These are phyloP conservation scores for Rhinoraja longicauda DNA, from an alignment of 2,797 vertebrate species.

Conservation along the genomic window DNA sequence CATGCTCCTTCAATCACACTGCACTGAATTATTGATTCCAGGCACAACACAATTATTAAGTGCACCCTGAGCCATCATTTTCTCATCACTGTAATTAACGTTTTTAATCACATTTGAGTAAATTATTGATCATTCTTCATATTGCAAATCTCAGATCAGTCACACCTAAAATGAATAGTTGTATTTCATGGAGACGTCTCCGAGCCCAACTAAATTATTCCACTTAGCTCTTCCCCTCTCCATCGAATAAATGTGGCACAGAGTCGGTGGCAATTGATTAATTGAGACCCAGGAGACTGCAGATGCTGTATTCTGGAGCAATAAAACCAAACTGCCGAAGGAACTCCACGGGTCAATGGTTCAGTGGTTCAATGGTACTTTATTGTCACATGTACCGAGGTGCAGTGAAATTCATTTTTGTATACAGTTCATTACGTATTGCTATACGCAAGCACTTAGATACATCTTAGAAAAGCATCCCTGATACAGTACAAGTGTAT, in stretches of 20 bases:
- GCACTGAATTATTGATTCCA: slow-evolving; percentile 22
- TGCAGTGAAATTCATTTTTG: too few species aligned
- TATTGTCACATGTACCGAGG: too few species aligned
- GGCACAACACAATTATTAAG: not conserved
- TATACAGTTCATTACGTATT: too few species aligned
- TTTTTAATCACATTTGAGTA: not conserved
- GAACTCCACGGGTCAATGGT: too few species aligned
- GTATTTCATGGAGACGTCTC: not conserved
- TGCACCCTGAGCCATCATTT: not conserved
- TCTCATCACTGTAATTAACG: not conserved
- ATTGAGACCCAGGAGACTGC: not conserved
- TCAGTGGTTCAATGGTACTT: too few species aligned
- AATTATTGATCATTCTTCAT: not conserved
- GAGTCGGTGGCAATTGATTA: not conserved
- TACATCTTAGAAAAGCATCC: too few species aligned
- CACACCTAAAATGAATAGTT: not conserved
- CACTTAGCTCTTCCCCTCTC: not conserved
- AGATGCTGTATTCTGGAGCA: too few species aligned
- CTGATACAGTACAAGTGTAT: too few species aligned
- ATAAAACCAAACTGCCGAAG: too few species aligned
- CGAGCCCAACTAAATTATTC: not conserved
- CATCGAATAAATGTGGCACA: not conserved
- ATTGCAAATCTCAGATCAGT: slow-evolving; percentile 1
- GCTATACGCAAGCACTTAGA: too few species aligned
- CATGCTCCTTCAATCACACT: not conserved